These are phyloP conservation scores for Rhagonycha lutea DNA, from an alignment of 2,888 invertebrate genomes.

Conservation along the genomic window DNA sequence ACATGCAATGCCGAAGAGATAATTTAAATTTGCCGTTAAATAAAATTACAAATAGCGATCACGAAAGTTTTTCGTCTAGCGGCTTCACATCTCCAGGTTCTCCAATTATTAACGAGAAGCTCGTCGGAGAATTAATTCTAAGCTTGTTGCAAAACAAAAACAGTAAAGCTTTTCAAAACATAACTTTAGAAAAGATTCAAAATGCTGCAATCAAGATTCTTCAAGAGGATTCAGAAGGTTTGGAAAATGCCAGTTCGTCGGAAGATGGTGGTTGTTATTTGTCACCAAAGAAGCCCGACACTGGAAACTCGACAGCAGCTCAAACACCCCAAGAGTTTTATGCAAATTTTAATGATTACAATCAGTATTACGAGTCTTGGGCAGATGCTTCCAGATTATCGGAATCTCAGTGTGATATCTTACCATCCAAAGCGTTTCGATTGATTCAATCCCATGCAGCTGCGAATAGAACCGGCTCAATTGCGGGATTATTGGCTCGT, in stretches of 20 bases:
- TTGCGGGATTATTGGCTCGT: conserved; percentile 60
- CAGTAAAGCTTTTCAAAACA: conserved; percentile 58
- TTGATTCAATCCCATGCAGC: conserved; percentile 58
- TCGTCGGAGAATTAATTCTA: conserved; percentile 63
- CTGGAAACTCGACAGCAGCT: conserved; percentile 57
- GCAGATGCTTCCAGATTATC: conserved; percentile 44
- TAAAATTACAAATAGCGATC: conserved; percentile 55
- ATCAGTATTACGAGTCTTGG: conserved; percentile 63
- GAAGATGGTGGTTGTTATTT: conserved; percentile 50
- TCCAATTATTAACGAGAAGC: conserved; percentile 58
- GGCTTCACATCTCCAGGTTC: conserved; percentile 59
- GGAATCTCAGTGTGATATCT: conserved; percentile 53
- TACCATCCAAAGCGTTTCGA: conserved; percentile 64
- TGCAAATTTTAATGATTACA: conserved; percentile 56
- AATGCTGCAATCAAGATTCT: conserved; percentile 62
- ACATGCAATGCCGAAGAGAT: conserved; percentile 56
- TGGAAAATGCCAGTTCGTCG: conserved; percentile 53
- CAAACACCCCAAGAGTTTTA: conserved; percentile 57
- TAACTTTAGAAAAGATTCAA: conserved; percentile 64
- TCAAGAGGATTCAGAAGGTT: conserved; percentile 59
- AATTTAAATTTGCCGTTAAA: conserved; percentile 59
- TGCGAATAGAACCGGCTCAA: conserved; percentile 48
- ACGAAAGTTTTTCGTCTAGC: conserved; percentile 59
- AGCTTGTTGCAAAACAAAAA: conserved; percentile 62
- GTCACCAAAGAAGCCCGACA: conserved; percentile 47